A percentile compares a stretch with the other conserved stretches of the same genome.
Evolutionary conservation across 2,797 vertebrate species (phyloP).

Genomic region (Enoplosus armatus): DNA sequence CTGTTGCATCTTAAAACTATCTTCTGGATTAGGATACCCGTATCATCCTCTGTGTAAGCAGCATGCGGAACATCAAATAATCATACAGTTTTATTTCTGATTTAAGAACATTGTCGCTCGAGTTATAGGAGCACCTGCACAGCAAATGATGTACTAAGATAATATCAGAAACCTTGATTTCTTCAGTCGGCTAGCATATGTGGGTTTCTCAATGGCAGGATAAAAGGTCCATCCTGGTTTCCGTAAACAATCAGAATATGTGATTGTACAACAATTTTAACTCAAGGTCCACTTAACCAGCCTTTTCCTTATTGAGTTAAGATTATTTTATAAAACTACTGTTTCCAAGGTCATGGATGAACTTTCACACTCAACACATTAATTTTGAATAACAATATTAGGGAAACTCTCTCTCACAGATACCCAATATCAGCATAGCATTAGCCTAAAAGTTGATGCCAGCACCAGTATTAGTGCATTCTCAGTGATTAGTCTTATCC

Average conservation of each 20-base stretch:
- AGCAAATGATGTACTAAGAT: background rate
- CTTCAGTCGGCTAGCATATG: background rate
- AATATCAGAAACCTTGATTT: background rate
- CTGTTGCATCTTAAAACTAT: too few species aligned
- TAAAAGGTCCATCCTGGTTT: background rate
- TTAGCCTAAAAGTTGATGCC: background rate
- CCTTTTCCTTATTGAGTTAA: background rate
- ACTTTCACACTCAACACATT: background rate
- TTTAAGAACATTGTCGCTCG: background rate
- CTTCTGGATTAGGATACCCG: too few species aligned
- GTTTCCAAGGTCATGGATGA: slow-evolving; percentile 9
- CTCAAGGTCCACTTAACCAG: background rate
- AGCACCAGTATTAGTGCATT: background rate
- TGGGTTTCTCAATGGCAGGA: background rate
- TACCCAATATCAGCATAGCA: background rate
- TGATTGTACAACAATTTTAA: background rate
- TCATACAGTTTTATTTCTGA: background rate
- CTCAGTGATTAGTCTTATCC: background rate
- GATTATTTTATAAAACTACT: background rate
- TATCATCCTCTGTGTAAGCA: too few species aligned
- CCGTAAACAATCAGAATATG: slow-evolving; percentile 3
- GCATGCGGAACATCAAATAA: too few species aligned
- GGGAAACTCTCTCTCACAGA: background rate
- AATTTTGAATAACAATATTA: background rate
- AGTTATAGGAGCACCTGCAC: background rate